A percentile compares a stretch with the other conserved stretches of the same genome.
Conservation (phyloP, 1,140 invertebrate species). For the Pseudoatta argentina region DNA sequence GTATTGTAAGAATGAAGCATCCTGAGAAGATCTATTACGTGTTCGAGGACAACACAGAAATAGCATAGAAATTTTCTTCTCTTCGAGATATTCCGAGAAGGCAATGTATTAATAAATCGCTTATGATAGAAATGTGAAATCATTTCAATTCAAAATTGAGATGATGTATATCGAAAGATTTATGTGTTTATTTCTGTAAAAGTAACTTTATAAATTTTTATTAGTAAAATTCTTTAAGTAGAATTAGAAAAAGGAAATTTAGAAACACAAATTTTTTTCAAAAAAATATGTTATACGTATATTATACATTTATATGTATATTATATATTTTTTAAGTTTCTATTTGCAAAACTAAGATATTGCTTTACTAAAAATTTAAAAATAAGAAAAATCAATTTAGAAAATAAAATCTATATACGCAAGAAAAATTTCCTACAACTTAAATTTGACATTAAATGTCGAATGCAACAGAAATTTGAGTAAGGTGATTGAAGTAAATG, state of each 20-base stretch:
- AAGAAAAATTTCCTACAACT: background rate
- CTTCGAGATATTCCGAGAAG: background rate
- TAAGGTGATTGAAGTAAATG: background rate
- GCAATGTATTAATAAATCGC: background rate
- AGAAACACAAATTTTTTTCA: background rate
- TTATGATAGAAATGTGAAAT: background rate
- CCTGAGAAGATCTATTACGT: background rate
- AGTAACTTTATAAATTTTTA: background rate
- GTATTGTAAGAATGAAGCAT: background rate
- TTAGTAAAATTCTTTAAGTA: background rate
- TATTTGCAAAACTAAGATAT: background rate
- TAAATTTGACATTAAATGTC: background rate
- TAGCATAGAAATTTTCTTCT: conserved; percentile 3
- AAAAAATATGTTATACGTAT: background rate
- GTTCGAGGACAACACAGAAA: background rate
- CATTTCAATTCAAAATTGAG: background rate
- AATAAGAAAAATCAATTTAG: background rate
- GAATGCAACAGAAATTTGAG: background rate
- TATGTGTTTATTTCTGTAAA: background rate
- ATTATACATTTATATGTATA: background rate
- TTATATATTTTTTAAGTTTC: background rate
- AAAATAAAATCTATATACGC: background rate
- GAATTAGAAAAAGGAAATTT: background rate
- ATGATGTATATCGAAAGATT: background rate
- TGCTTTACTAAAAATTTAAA: background rate